Evolutionary conservation across 92 coral and sea anemone genomes (phyloP).

Genomic region (Epizoanthus scotinus): DNA sequence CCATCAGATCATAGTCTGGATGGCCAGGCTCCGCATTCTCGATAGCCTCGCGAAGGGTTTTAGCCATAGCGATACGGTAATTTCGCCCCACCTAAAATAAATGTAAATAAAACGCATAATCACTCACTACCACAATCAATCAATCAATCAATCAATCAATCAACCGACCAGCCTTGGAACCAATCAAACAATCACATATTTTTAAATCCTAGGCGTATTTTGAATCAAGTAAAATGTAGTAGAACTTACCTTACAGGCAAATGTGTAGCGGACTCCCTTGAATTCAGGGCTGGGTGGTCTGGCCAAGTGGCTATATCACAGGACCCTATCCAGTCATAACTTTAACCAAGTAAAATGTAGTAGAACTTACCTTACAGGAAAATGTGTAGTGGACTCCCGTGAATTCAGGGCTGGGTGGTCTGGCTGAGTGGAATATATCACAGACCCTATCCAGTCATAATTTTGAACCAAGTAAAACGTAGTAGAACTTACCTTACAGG

Average conservation of each 20-base stretch:
- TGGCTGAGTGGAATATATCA: conserved; percentile 90
- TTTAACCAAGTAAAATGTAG: too few species aligned
- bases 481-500: conserved; percentile 74
- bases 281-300: conserved; percentile 92
- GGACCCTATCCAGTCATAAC: too few species aligned
- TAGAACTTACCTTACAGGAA: too few species aligned
- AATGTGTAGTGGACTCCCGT: too few species aligned
- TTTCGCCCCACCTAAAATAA: conserved; percentile 71
- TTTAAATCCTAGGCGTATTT: too few species aligned
- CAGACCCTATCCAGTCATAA: conserved; percentile 85
- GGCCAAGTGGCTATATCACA: too few species aligned
- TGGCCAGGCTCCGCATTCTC: conserved; percentile 66
- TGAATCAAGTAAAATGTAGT: neutral
- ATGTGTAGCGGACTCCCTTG: conserved; percentile 86
- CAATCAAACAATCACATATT: neutral
- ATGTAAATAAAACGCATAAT: neutral
- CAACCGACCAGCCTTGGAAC: neutral
- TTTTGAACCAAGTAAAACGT: conserved; percentile 10
- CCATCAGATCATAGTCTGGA: conserved; percentile 49
- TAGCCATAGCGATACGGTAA: conserved; percentile 72
- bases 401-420: too few species aligned
- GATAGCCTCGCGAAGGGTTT: conserved; percentile 75
- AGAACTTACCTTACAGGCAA: conserved; percentile 85
- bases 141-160: neutral
- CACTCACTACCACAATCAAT: neutral